Evolutionary conservation across 2,888 invertebrate genomes (phyloP).

Genomic region (Frankliniella intonsa): DNA sequence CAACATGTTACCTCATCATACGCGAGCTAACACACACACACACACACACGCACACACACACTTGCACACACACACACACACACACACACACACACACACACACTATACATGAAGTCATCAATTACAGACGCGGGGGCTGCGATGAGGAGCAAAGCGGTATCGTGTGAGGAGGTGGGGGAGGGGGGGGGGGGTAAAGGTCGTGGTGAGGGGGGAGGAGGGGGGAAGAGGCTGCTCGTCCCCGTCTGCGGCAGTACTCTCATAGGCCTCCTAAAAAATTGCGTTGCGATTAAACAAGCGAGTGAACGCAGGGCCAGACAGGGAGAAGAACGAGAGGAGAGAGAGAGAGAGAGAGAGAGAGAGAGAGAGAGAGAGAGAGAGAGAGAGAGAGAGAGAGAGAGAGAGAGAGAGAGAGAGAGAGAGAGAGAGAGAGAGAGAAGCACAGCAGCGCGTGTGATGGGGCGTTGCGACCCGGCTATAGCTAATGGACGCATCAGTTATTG

Average conservation of each 20-base stretch:
- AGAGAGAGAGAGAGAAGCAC: not conserved
- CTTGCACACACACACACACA: no score
- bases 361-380: not conserved
- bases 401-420: no score
- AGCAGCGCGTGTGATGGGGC: conserved; percentile 2
- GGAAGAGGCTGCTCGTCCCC: not conserved
- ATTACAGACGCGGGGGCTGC: not conserved
- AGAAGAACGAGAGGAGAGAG: no score
- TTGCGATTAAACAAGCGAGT: not conserved
- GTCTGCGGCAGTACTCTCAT: not conserved
- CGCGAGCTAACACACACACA: no score
- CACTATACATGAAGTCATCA: not conserved
- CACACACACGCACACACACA: no score
- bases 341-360: no score
- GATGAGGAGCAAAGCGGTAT: not conserved
- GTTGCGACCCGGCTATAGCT: not conserved
- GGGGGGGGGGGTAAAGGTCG: not conserved
- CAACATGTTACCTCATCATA: no score
- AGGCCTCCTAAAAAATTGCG: not conserved
- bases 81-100: no score
- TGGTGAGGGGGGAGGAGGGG: not conserved
- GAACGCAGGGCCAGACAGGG: no score
- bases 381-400: no score
- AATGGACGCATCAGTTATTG: conserved; percentile 22
- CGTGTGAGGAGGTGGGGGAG: no score